Evolutionary conservation across 2,113 vertebrate species (phyloP), one percentile per base, ranked within the genome.

Genomic region (Nesoenas mayeri): DNA sequence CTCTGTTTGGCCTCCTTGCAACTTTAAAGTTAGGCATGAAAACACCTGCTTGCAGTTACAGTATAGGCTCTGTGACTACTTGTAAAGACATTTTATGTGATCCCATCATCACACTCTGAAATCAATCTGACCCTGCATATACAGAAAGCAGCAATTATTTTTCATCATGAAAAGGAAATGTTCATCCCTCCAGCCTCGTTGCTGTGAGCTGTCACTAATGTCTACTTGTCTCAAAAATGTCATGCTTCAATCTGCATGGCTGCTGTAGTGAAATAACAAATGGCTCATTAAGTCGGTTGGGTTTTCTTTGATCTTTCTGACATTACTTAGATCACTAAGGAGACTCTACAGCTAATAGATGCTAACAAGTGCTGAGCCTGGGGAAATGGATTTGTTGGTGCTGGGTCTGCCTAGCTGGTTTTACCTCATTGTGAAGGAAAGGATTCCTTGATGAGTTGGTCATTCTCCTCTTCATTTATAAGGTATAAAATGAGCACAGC

Each of bases 231-330:
- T 96, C 29, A 61, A 36, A 96, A 28, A 83, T 91, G 86, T 86
- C 65, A 12, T 95, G 80, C 90, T 95, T 95, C 65, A 62, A 6
- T 86, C 96, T 58, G 72, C 50, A 58, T 0, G 1, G 72, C 75
- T 92, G 54, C 93, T 95, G 34, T 31, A 89, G 56, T 88, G 80
- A 97, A 93, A 92, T 73, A 88, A 54, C 77, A 96, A 91, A 91
- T 82, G 81, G 85, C 53, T 93, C 80, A 93, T 96, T 96, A 95
- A 92, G 38, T 89, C 15, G 3, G 24, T 82, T 85, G 47, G 83
- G 54, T 73, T 90, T 90, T 95, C 94, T 95, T 91, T 97, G 61
- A 80, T 96, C 34, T 88, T 89, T 88, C 54, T 96, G 60, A 58
- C 57, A 60, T 90, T 93, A 56, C 71, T 85, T 62, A 66, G 25